Conservation (phyloP, 1,140 invertebrate species). For the Drosophila varians region DNA sequence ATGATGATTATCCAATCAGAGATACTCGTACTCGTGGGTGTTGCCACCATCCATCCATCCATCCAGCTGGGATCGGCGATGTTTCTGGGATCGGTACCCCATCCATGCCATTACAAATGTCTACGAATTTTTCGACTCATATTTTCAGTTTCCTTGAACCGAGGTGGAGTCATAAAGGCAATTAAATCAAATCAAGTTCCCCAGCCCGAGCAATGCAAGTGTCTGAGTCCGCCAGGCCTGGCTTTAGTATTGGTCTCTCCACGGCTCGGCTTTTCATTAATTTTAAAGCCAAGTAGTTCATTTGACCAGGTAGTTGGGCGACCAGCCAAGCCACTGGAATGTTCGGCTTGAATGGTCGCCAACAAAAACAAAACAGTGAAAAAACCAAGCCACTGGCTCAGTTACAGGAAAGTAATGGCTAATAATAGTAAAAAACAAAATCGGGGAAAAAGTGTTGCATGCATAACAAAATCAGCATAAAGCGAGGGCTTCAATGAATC, state of each 20-base stretch:
- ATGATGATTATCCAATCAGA: constrained; percentile 8
- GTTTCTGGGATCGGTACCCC: constrained; percentile 3
- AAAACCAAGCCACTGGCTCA: constrained; percentile 32
- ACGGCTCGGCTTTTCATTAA: constrained; percentile 32
- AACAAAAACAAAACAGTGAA: constrained; percentile 18
- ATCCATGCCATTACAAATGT: constrained; percentile 7
- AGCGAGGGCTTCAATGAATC: constrained; percentile 35
- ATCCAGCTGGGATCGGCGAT: constrained; percentile 30
- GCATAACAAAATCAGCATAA: constrained; percentile 63
- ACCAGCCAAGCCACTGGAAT: constrained; percentile 68
- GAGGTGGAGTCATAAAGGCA: constrained; percentile 61
- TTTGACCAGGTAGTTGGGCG: constrained; percentile 78
- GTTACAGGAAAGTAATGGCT: constrained; percentile 45
- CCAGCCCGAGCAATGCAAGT: constrained; percentile 45
- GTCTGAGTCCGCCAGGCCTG: constrained; percentile 37
- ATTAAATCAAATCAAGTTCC: constrained; percentile 80
- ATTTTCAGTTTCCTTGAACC: constrained; percentile 69
- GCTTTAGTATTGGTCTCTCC: constrained; percentile 10
- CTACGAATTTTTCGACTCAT: constrained; percentile 21
- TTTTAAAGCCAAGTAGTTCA: constrained; percentile 70
- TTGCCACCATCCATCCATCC: background rate
- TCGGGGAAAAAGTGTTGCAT: constrained; percentile 32
- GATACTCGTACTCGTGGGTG: constrained; percentile 22
- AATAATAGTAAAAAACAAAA: constrained; percentile 35
- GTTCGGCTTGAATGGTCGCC: constrained; percentile 62